phyloP scores from a whole-genome alignment of 2,888 invertebrate genomes.

The Sepioteuthis lessoniana region DNA sequence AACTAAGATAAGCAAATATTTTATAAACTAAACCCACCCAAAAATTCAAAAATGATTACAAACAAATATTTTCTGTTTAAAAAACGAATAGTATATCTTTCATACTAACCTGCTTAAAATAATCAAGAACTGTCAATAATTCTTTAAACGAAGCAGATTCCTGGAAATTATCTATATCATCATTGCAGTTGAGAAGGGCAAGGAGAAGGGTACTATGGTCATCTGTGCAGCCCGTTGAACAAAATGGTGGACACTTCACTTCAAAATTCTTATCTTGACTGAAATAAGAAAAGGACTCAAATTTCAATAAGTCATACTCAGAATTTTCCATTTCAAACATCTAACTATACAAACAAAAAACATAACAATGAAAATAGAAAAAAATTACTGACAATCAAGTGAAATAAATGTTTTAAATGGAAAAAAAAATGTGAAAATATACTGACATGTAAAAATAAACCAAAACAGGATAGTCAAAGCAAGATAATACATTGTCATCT shows the following conservation, averaged over 20 bases:
- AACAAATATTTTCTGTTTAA: too few relatives aligned
- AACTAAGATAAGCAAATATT: background rate
- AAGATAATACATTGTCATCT: too few relatives aligned
- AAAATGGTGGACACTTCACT: conserved; percentile 42
- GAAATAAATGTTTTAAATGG: too few relatives aligned
- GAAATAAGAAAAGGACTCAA: background rate
- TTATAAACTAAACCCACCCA: background rate
- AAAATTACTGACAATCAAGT: too few relatives aligned
- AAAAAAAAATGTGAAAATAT: too few relatives aligned
- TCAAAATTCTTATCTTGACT: background rate
- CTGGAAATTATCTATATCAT: background rate
- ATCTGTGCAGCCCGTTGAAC: background rate
- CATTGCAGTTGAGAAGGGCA: conserved; percentile 44
- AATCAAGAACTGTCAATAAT: background rate
- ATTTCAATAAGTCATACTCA: background rate
- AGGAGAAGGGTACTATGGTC: conserved; percentile 19
- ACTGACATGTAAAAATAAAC: too few relatives aligned
- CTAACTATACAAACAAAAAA: too few relatives aligned
- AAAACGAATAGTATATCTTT: too few relatives aligned
- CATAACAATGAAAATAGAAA: too few relatives aligned
- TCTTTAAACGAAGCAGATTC: conserved; percentile 42
- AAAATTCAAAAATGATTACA: background rate
- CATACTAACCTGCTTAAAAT: conserved; percentile 6
- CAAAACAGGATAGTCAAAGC: too few relatives aligned
- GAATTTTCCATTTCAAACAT: too few relatives aligned